phyloP scores from a whole-genome alignment of 2,113 vertebrate genomes.

The Bos indicus region DNA sequence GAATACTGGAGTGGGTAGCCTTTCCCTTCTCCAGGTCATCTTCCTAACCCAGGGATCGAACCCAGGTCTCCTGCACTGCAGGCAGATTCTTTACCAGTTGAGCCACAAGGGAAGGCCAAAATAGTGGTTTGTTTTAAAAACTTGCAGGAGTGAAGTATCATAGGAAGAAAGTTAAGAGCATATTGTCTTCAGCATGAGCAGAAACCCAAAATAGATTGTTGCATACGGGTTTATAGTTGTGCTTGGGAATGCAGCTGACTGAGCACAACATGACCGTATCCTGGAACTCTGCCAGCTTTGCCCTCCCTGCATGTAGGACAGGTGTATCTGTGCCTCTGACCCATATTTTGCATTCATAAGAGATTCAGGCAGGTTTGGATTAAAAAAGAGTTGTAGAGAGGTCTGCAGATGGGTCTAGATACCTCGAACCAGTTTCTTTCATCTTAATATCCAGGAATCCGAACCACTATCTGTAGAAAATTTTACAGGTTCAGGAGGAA shows the following conservation, averaged over 20 bases:
- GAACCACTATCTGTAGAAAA: not conserved
- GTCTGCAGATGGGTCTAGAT: not conserved
- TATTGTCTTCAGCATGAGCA: conserved; percentile 58
- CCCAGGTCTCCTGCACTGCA: not conserved
- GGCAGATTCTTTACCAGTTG: not conserved
- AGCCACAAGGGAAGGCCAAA: not conserved
- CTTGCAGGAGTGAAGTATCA: not conserved
- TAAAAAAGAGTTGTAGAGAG: not conserved
- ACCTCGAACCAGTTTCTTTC: not conserved
- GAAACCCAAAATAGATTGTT: conserved; percentile 52
- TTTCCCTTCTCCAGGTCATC: not conserved
- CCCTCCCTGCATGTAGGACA: not conserved
- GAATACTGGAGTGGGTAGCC: not conserved
- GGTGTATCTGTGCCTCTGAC: conserved; percentile 22
- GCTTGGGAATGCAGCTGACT: conserved; percentile 54
- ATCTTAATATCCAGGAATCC: not conserved
- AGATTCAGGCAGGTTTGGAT: not conserved
- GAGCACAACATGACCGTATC: conserved; percentile 8
- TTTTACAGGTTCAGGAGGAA: not conserved
- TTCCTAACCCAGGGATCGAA: not conserved
- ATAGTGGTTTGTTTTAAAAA: conserved; percentile 31
- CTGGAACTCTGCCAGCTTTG: conserved; percentile 34
- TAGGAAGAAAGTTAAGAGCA: conserved; percentile 59
- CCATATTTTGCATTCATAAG: not conserved
- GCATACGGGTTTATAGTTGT: conserved; percentile 43